phyloP scores from a whole-genome alignment of 2,113 vertebrate species.

The Nothocercus julius region DNA sequence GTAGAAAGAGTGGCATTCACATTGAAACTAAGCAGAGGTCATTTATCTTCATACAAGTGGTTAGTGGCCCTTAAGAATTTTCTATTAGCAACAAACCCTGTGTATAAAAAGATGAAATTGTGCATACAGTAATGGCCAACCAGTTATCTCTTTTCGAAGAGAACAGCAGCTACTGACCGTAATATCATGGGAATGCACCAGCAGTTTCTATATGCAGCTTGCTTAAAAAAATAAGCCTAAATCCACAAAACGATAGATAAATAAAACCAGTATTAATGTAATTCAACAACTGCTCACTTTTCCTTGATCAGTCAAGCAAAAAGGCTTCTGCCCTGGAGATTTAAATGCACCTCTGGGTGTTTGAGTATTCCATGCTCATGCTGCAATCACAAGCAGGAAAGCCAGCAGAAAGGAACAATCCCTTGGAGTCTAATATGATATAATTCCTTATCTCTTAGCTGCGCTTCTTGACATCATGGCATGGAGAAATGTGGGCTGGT shows the following conservation, averaged over 20 bases:
- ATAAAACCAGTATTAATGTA: not conserved
- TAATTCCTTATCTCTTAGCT: not conserved
- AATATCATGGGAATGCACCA: not conserved
- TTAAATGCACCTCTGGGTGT: not conserved
- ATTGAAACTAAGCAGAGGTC: not conserved
- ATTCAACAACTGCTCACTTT: constrained; percentile 26
- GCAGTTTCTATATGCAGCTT: not conserved
- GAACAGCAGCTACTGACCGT: not conserved
- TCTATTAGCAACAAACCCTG: not conserved
- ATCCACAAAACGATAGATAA: not conserved
- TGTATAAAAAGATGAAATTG: not conserved
- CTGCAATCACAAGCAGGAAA: not conserved
- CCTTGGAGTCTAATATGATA: not conserved
- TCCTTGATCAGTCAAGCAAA: constrained; percentile 5
- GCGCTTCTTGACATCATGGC: not conserved
- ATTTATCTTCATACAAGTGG: constrained; percentile 32
- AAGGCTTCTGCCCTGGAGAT: not conserved
- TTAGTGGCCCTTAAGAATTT: not conserved
- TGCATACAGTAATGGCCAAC: not conserved
- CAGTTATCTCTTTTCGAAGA: not conserved
- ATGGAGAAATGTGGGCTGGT: not conserved
- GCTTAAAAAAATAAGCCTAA: not conserved
- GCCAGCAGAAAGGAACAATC: not conserved
- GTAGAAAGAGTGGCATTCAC: constrained; percentile 22
- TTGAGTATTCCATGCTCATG: not conserved